phyloP scores from a whole-genome alignment of 2,113 vertebrate genomes.

The Chloebia gouldiae region DNA sequence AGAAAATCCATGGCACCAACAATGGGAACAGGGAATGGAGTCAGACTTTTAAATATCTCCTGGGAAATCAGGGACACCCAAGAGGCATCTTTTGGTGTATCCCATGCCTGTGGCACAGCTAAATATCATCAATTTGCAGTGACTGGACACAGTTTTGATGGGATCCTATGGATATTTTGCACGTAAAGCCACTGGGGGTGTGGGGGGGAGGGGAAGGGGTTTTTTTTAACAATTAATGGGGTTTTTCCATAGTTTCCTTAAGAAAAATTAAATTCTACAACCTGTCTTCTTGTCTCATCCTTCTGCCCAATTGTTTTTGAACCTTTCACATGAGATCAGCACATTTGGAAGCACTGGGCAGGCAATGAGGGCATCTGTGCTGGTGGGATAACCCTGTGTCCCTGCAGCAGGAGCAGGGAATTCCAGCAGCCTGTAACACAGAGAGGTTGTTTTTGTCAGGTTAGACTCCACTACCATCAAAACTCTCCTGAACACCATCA shows the following conservation, averaged over 20 bases:
- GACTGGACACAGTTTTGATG: background rate
- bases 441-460: background rate
- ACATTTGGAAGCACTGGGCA: background rate
- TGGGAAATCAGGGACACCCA: background rate
- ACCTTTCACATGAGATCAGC: background rate
- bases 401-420: background rate
- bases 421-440: background rate
- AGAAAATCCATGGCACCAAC: background rate
- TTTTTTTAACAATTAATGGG: background rate
- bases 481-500: background rate
- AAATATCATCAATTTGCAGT: background rate
- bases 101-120: background rate
- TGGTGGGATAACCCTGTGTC: background rate
- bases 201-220: fast-evolving
- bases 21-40: background rate
- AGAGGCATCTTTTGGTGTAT: background rate
- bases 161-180: background rate
- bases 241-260: background rate
- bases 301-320: background rate
- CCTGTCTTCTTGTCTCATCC: background rate
- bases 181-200: background rate
- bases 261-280: background rate
- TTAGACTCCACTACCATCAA: background rate
- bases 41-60: background rate
- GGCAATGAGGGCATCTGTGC: background rate